phyloP scores from a whole-genome alignment of 2,888 invertebrate genomes.

The Xanthorhoe designata region DNA sequence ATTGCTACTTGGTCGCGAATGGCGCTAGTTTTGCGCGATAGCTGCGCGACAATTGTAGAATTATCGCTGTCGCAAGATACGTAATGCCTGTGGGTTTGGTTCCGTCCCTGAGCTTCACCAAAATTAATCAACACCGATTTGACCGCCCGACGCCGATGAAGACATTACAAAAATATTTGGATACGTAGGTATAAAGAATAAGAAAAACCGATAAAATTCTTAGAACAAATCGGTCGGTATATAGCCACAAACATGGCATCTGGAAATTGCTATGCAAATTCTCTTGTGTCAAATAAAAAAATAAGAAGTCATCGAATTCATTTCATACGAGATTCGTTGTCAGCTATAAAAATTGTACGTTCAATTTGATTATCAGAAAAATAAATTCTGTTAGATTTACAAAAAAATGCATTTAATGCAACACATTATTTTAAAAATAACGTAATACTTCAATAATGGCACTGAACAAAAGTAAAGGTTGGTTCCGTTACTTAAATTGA shows the following conservation, averaged over 20 bases:
- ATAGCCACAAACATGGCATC: slow-evolving; percentile 37
- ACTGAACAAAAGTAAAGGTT: slow-evolving; percentile 75
- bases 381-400: slow-evolving; percentile 50
- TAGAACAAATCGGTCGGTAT: slow-evolving; percentile 61
- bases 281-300: slow-evolving; percentile 54
- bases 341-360: slow-evolving; percentile 56
- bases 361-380: slow-evolving; percentile 58
- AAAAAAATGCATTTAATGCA: slow-evolving; percentile 80
- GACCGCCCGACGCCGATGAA: slow-evolving; percentile 32
- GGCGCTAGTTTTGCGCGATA: no score
- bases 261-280: slow-evolving; percentile 78
- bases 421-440: slow-evolving; percentile 81
- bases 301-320: slow-evolving; percentile 59
- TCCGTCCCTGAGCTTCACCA: slow-evolving; percentile 3
- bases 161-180: slow-evolving; percentile 43
- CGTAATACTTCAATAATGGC: slow-evolving; percentile 82
- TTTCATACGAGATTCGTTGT: slow-evolving; percentile 78
- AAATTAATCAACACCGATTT: slow-evolving; percentile 22
- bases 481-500: slow-evolving; percentile 62
- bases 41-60: no score
- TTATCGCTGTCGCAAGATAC: no score
- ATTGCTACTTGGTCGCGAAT: no score
- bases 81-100: no score
- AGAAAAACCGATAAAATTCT: slow-evolving; percentile 52
- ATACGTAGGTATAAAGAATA: slow-evolving; percentile 37